These are phyloP conservation scores for Mionectes macconnelli DNA, from an alignment of 2,113 vertebrate genomes.

Conservation along the genomic window DNA sequence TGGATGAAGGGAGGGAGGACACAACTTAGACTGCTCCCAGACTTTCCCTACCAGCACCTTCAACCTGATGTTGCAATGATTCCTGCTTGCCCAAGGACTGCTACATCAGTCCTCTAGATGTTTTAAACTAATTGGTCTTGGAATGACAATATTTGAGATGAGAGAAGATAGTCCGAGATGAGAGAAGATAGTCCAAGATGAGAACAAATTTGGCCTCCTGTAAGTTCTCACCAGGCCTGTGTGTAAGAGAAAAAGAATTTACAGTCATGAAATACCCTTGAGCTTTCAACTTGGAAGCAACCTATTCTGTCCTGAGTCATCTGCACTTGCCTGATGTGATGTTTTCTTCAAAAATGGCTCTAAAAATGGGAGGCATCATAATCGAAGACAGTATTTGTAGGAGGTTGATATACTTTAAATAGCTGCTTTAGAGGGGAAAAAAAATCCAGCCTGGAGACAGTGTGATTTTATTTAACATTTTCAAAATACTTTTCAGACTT, in stretches of 20 bases:
- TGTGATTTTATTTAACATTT: neutral
- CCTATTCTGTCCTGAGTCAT: neutral
- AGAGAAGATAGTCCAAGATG: neutral
- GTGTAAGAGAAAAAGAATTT: constrained; percentile 9
- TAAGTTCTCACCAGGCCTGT: neutral
- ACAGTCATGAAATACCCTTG: neutral
- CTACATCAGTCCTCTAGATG: neutral
- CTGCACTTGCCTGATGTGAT: neutral
- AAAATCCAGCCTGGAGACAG: neutral
- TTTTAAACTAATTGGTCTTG: neutral
- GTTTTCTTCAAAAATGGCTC: neutral
- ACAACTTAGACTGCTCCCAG: neutral
- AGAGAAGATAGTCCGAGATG: neutral
- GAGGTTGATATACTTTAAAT: neutral
- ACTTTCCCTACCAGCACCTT: neutral
- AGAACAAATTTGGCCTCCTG: neutral
- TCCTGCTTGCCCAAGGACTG: neutral
- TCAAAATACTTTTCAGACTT: neutral
- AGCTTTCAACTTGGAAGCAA: neutral
- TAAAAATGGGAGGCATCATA: neutral
- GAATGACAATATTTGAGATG: neutral
- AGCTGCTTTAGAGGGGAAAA: neutral
- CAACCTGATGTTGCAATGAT: neutral
- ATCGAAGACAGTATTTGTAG: neutral
- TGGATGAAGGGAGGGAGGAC: neutral